Base-by-base conservation (phyloP, 1,140 invertebrate genomes). In the Conopomorpha cramerella region DNA sequence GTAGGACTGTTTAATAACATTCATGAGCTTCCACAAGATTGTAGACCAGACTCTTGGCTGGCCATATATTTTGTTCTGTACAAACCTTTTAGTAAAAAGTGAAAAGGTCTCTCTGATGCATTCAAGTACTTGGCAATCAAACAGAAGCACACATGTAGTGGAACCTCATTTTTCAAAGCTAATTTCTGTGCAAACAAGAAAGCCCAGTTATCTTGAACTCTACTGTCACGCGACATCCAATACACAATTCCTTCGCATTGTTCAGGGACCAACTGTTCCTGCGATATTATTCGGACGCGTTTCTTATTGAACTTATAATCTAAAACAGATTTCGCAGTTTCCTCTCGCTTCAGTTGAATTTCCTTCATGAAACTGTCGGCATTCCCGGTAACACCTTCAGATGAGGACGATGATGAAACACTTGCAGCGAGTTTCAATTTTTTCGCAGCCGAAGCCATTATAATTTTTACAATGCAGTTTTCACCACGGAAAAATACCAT, bases 121-220 rank as follows among this genome's bases (percentile, higher is more conserved):
- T 92, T 86, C 4, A 93, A 73, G 70, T 92, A 93, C 54, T 85
- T 89, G 11, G 87, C 85, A 26, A 91, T 82, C 25, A 94, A 62
- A 58, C 91, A 94, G 63, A 91, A 95, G 49, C 88, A 90, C 10
- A 95, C 86, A 55, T 90, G 84, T n/a, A 96, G 77, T 1, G 92
- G 90, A 14, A 92, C 65, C 62, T 90, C 80, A 51, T 90, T 79
- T 67, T 95, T 92, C 7, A 95, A 51, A 1, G 93, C 92, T 28
- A 91, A 66, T 53, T 87, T 87, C 70, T 96, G 93, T 1, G 92
- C 90, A 71, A 88, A 95, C 2, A 95, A 57, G 25, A 95, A 78
- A 0, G 92, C 91, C 93, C 93, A 96, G 64, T 95, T 96, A 72
- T 96, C 92, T 77, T 95, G 89, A 8, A 94, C 86, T 46, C 93